Evolutionary conservation across 2,797 vertebrate species (phyloP).

Genomic region (Acrossocheilus wenchowensis): DNA sequence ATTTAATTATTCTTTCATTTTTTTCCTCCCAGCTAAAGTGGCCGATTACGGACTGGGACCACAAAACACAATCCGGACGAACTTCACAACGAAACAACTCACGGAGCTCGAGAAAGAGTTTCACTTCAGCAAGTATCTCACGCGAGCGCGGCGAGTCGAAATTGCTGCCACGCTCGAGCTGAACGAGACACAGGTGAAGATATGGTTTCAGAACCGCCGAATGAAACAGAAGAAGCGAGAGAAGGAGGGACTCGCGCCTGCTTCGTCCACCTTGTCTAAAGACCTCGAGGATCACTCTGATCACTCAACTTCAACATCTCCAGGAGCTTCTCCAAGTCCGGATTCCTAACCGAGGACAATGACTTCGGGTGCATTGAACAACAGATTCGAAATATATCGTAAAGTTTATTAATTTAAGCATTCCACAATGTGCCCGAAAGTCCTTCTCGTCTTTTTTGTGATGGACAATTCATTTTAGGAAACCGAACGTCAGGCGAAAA

Average conservation of each 20-base stretch:
- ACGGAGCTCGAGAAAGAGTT: constrained; percentile 98
- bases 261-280: constrained; percentile 77
- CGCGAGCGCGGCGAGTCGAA: constrained; percentile 91
- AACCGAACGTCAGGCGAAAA: neutral
- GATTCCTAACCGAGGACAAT: constrained; percentile 76
- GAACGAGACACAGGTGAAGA: constrained; percentile 93
- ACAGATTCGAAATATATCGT: constrained; percentile 27
- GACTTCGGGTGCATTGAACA: constrained; percentile 36
- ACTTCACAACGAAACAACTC: constrained; percentile 95
- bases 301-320: constrained; percentile 86
- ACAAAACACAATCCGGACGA: constrained; percentile 88
- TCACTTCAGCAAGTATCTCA: constrained; percentile 98
- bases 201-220: constrained; percentile 97
- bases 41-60: constrained; percentile 84
- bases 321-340: constrained; percentile 89
- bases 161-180: constrained; percentile 89
- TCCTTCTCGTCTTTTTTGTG: constrained; percentile 9
- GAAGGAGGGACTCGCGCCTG: constrained; percentile 84
- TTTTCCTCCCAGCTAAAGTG: constrained; percentile 79
- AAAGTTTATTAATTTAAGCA: constrained; percentile 49
- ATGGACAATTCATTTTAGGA: neutral
- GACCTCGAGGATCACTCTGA: constrained; percentile 86
- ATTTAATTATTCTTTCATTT: constrained; percentile 13
- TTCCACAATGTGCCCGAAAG: constrained; percentile 42
- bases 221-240: constrained; percentile 99